Evolutionary conservation across 2,888 invertebrate genomes (phyloP), one percentile per base, ranked within the genome.

Genomic region (Apamea anceps): DNA sequence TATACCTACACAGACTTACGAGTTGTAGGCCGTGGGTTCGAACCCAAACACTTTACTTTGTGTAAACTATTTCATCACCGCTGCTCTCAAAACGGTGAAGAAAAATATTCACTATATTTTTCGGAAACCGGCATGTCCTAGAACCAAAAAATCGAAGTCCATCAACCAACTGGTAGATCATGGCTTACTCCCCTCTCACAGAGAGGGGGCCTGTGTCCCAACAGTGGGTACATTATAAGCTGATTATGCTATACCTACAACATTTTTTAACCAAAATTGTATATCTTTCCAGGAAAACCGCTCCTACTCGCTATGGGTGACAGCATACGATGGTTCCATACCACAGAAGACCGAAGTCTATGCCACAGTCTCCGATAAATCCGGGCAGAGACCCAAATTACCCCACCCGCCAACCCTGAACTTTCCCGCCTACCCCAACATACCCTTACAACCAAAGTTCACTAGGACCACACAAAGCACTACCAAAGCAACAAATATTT

Each of bases 261-360:
- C 0, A 15, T 57, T 15, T 4, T 54, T 4, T 74, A 57, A 75
- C 15, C 32, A 72, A 25, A 0, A 54, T 28, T 65, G 79, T 82
- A 60, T 88, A 21, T 37, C 54, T 62, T 95, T 95, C 57, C 94
- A 97, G 97, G 96, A 96, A 91, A 96, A 96, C 82, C 91, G 92
- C 63, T 93, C 96, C 2, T 96, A 95, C 82, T 96, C 95, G 0
- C 88, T 97, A 60, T 97, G 96, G 97, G 96, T 97, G 48, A 96
- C 95, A 68, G 94, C 95, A 25, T 91, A 93, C 76, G 96, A 96
- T 77, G 96, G 96, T 2, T 94, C 94, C 2, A 94, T 97, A 84
- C 96, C 96, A 2, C 96, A 96, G 87, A 91, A 93, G 48, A 95
- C 94, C 5, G 96, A 96, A 92, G 95, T 97, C 10, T 90, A 95